Percentiles rank a stretch among this genome's conserved stretches.
Conservation (phyloP, 1,140 invertebrate species). For the Drosophila setifemur region DNA sequence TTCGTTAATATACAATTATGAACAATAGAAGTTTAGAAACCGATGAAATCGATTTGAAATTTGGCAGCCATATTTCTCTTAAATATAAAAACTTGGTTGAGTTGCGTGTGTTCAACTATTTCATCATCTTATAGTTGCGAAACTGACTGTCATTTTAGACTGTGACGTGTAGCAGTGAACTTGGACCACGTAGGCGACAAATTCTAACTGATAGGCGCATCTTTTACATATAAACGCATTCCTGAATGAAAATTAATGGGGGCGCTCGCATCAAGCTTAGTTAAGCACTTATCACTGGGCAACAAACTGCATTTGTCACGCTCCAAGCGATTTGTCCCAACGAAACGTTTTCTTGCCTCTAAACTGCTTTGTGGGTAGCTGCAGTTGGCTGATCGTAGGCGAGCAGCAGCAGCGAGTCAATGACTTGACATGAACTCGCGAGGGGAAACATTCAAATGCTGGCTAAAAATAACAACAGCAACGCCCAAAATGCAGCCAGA, state of each 20-base stretch:
- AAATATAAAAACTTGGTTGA: no score
- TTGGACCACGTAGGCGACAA: conserved; percentile 33
- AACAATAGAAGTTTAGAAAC: background rate
- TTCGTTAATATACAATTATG: background rate
- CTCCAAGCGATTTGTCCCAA: conserved; percentile 17
- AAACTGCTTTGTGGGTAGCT: background rate
- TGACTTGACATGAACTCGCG: conserved; percentile 72
- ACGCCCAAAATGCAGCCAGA: conserved; percentile 32
- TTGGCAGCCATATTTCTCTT: no score
- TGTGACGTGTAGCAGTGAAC: conserved; percentile 33
- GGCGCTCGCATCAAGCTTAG: background rate
- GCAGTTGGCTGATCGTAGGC: conserved; percentile 17
- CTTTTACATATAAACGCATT: conserved; percentile 1
- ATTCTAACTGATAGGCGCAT: background rate
- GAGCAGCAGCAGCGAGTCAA: conserved; percentile 48
- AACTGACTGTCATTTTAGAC: conserved; percentile 10
- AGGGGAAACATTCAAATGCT: conserved; percentile 47
- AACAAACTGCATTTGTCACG: conserved; percentile 20
- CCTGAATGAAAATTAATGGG: conserved; percentile 4
- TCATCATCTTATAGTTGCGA: background rate
- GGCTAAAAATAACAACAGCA: conserved; percentile 57
- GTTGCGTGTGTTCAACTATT: no score
- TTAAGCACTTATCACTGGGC: background rate
- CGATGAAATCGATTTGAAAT: background rate
- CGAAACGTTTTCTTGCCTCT: background rate